These are phyloP conservation scores for Disparrhopalites patrizii DNA, from an alignment of 2,888 invertebrate species.

Conservation along the genomic window DNA sequence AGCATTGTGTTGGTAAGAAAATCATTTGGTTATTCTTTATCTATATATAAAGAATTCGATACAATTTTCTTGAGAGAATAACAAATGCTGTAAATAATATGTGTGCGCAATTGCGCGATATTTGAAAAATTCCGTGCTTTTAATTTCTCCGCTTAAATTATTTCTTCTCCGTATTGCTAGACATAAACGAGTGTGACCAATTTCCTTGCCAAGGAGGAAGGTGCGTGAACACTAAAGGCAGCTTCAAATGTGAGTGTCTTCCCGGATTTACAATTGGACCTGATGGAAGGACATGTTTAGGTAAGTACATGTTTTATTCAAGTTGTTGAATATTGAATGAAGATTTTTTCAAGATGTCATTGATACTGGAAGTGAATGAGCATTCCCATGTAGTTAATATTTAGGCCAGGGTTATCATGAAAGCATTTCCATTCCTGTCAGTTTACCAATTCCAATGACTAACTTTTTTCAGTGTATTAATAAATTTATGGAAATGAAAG, in stretches of 20 bases:
- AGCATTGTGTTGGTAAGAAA: constrained; percentile 60
- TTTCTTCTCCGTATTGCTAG: constrained; percentile 53
- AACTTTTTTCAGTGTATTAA: too few relatives aligned
- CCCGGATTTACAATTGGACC: constrained; percentile 66
- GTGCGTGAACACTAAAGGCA: constrained; percentile 67
- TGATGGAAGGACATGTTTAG: constrained; percentile 73
- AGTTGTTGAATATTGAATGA: not conserved
- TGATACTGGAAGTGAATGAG: constrained; percentile 7
- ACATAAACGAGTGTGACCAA: constrained; percentile 66
- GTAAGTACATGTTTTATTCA: constrained; percentile 52
- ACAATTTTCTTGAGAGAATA: too few relatives aligned
- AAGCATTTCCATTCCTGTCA: too few relatives aligned
- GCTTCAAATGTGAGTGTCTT: constrained; percentile 66
- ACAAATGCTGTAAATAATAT: too few relatives aligned
- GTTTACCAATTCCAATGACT: too few relatives aligned
- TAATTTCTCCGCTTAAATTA: too few relatives aligned
- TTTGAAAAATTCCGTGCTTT: too few relatives aligned
- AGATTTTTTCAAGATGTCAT: not conserved
- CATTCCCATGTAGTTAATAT: not conserved
- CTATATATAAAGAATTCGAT: too few relatives aligned
- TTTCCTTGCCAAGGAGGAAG: constrained; percentile 65
- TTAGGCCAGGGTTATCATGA: constrained; percentile 23
- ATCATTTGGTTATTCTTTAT: not conserved
- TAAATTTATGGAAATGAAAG: too few relatives aligned
- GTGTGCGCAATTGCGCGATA: too few relatives aligned